phyloP scores from a whole-genome alignment of 1,140 invertebrate genomes.

The Hylyphantes graminicola region DNA sequence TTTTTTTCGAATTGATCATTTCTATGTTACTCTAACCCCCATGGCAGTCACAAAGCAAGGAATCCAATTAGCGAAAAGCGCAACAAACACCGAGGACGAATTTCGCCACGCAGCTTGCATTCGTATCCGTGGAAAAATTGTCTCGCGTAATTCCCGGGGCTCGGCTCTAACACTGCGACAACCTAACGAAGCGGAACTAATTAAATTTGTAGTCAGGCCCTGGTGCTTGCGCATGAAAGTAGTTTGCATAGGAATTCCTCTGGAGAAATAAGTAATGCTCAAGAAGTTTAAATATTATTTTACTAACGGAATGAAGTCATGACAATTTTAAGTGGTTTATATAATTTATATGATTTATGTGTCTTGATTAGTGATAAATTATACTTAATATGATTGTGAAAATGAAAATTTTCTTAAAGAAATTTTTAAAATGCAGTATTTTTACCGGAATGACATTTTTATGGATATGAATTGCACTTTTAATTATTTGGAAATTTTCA shows the following conservation, averaged over 20 bases:
- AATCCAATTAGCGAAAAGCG: conserved; percentile 43
- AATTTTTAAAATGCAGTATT: too few relatives aligned
- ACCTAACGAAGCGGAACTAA: conserved; percentile 55
- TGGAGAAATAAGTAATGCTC: conserved; percentile 12
- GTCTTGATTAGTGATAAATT: too few relatives aligned
- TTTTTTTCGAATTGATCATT: too few relatives aligned
- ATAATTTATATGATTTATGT: too few relatives aligned
- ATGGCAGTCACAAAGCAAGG: too few relatives aligned
- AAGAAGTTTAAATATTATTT: conserved; percentile 35
- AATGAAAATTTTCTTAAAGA: too few relatives aligned
- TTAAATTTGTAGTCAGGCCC: conserved; percentile 47
- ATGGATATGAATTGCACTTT: too few relatives aligned
- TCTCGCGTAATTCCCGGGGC: conserved; percentile 40
- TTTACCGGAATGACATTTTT: too few relatives aligned
- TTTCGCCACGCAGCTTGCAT: conserved; percentile 18
- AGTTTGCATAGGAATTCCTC: neutral
- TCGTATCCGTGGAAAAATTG: conserved; percentile 47
- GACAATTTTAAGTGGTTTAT: neutral
- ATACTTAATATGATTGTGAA: too few relatives aligned
- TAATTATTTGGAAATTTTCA: too few relatives aligned
- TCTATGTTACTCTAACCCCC: too few relatives aligned
- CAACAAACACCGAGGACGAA: conserved; percentile 7
- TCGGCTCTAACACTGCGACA: conserved; percentile 37
- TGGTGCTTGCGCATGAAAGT: neutral
- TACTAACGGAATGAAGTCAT: conserved; percentile 31